Conservation (phyloP, 2,888 invertebrate genomes). For the Drosophila longiperda region DNA sequence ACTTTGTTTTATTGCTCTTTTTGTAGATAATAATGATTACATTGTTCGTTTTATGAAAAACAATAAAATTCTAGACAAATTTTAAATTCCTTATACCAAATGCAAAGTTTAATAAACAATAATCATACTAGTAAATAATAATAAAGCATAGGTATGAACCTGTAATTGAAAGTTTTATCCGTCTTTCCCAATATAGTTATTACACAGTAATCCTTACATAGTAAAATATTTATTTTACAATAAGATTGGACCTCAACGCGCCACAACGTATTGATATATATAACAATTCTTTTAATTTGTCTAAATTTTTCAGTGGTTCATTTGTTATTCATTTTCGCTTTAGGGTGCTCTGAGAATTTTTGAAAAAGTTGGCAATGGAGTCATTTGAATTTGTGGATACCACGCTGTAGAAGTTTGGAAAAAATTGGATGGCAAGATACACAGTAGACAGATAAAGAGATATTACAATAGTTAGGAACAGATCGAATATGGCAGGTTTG, state of each 20-base stretch:
- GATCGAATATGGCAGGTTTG: conserved; percentile 98
- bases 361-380: conserved; percentile 16
- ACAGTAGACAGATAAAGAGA: conserved; percentile 92
- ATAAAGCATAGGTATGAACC: not conserved
- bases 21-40: conserved; percentile 4
- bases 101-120: not conserved
- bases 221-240: conserved; percentile 45
- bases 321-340: conserved; percentile 43
- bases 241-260: conserved; percentile 41
- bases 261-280: conserved; percentile 23
- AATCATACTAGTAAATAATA: not conserved
- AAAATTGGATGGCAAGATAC: conserved; percentile 92
- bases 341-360: conserved; percentile 23
- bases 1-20: conserved; percentile 5
- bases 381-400: conserved; percentile 84
- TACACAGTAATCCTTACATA: conserved; percentile 13
- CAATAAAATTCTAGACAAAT: conserved; percentile 1
- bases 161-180: not conserved
- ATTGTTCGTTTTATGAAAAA: not conserved
- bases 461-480: conserved; percentile 95
- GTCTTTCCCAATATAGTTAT: conserved; percentile 3
- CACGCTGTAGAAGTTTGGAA: conserved; percentile 88
- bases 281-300: conserved; percentile 31
- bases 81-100: not conserved
- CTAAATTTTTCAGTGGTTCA: conserved; percentile 19